These are phyloP conservation scores for Motacilla alba DNA, from an alignment of 2,113 vertebrate species.

Conservation along the genomic window DNA sequence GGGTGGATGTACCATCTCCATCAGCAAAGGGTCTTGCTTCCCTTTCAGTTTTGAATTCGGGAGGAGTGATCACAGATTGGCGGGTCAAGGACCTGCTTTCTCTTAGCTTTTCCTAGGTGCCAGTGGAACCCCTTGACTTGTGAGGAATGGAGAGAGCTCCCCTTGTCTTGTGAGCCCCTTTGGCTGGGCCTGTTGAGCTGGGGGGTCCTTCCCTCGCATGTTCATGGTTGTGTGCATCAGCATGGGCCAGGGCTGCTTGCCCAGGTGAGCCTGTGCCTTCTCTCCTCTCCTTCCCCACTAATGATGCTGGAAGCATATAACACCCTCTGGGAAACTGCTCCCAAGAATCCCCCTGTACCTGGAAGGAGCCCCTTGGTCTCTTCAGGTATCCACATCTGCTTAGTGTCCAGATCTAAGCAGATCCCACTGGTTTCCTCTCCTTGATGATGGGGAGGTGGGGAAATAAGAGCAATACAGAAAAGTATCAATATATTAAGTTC, in stretches of 20 bases:
- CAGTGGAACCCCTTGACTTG: neutral
- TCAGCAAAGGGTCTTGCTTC: neutral
- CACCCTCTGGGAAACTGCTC: neutral
- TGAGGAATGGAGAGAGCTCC: neutral
- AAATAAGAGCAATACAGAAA: neutral
- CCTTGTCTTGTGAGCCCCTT: neutral
- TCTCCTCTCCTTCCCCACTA: neutral
- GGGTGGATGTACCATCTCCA: neutral
- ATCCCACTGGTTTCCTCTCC: neutral
- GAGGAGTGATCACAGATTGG: neutral
- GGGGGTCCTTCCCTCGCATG: neutral
- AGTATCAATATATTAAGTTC: neutral
- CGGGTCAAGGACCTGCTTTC: neutral
- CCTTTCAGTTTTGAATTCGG: accelerated
- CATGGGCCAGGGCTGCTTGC: accelerated
- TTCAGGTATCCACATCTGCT: neutral
- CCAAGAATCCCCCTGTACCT: neutral
- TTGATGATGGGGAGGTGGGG: neutral
- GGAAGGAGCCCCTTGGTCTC: neutral
- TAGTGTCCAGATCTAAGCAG: neutral
- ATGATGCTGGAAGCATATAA: neutral
- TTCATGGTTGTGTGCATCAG: neutral
- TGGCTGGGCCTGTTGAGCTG: neutral
- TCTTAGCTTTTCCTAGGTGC: neutral
- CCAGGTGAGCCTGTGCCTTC: neutral